Evolutionary conservation across 2,797 vertebrate species (phyloP).

Genomic region (Enteromius mattozi): DNA sequence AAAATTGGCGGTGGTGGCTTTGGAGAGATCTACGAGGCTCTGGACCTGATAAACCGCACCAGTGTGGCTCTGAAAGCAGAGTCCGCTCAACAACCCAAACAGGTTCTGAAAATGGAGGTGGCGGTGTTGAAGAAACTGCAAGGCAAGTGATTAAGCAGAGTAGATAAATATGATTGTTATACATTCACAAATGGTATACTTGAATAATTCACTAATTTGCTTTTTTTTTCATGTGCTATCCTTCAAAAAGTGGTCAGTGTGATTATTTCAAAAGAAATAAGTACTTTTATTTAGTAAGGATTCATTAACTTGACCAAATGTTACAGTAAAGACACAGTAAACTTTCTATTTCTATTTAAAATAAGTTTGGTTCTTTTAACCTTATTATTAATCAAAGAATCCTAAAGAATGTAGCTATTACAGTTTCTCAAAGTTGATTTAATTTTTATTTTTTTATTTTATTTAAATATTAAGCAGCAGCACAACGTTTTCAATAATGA

Average conservation of each 20-base stretch:
- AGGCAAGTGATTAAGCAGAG: constrained; percentile 80
- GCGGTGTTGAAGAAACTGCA: constrained; percentile 98
- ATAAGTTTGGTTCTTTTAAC: neutral
- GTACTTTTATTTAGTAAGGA: neutral
- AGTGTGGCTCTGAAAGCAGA: constrained; percentile 98
- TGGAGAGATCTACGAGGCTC: constrained; percentile 98
- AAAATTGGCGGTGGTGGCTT: constrained; percentile 99
- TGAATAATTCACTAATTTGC: neutral
- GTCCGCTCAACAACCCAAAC: constrained; percentile 98
- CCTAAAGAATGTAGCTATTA: neutral
- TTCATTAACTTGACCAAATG: neutral
- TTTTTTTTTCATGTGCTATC: neutral
- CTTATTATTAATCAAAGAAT: neutral
- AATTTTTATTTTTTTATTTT: too few species aligned
- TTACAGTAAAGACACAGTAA: neutral
- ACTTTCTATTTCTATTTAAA: neutral
- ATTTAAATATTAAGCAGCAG: neutral
- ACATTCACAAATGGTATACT: neutral
- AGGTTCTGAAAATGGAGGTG: constrained; percentile 99
- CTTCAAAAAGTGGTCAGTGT: neutral
- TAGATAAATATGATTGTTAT: neutral
- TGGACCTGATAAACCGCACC: constrained; percentile 91
- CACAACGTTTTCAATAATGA: neutral
- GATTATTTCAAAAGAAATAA: neutral
- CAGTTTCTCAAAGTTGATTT: neutral